Evolutionary conservation across 2,113 vertebrate genomes (phyloP), one percentile per base, ranked within the genome.

Genomic region (Tretioscincus oriximinensis): DNA sequence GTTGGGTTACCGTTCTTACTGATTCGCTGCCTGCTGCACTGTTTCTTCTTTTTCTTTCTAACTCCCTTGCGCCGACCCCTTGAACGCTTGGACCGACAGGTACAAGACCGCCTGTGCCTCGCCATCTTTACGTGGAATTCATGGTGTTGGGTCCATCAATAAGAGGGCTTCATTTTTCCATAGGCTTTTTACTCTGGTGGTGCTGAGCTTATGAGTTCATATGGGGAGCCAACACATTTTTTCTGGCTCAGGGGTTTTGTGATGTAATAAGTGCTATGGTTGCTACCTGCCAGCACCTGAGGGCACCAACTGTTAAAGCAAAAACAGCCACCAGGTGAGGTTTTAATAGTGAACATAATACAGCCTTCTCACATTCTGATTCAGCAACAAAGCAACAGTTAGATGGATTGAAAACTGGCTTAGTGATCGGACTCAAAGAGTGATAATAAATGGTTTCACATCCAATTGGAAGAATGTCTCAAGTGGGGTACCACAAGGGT

Each of bases 251-350:
- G 20, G 58, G 51, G 29, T 81, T 58, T 82, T 82, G 18, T 82
- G 80, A 82, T 82, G 80, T 82, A 82, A 82, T 45, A 82, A 80
- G 65, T 61, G 66, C 69, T 31, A 35, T 76, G 80, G 41, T 73
- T 82, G 73, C n/a, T 70, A 61, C 35, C 51, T 70, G 54, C 61
- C 80, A 82, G 41, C 66, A 82, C 74, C 66, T 76, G 74, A 82
- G 80, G 66, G 65, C 80, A 81, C 65, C 65, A 65, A 54, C 73
- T 70, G 65, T 60, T 81, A 81, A 81, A 41, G 35, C 68, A 45
- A 75, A 75, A 75, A 75, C 47, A 18, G 68, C 31, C 49, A 66
- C 26, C 49, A 60, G 21, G 26, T 29, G 41, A 73, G 28, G 14
- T 64, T 22, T 31, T 31, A 20, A 63, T 79, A 16, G 26, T 81